Evolutionary conservation across 2,888 invertebrate species (phyloP).

Genomic region (Caenorhabditis panamensis): DNA sequence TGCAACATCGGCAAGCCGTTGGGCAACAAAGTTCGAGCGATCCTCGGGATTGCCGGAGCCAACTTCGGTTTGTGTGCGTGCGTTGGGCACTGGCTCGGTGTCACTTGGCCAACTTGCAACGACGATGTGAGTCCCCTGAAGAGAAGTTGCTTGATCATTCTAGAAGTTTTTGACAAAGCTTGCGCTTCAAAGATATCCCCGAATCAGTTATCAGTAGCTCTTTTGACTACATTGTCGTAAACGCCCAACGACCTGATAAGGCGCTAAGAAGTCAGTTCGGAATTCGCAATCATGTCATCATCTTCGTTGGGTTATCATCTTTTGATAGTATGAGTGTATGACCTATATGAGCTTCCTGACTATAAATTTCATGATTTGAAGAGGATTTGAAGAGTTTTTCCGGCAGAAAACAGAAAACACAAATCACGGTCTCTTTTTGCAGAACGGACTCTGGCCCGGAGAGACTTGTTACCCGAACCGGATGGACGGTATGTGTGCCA

Average conservation of each 20-base stretch:
- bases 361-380: not conserved
- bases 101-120: conserved; percentile 67
- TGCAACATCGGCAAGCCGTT: conserved; percentile 70
- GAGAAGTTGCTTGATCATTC: too few relatives aligned
- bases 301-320: not conserved
- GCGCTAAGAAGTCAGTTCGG: too few relatives aligned
- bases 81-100: conserved; percentile 56
- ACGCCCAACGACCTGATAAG: not conserved
- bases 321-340: not conserved
- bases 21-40: conserved; percentile 60
- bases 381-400: not conserved
- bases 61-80: conserved; percentile 74
- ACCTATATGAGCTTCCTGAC: not conserved
- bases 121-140: conserved; percentile 33
- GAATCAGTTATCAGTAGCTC: not conserved
- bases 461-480: conserved; percentile 40
- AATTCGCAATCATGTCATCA: not conserved
- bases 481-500: conserved; percentile 52
- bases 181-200: too few relatives aligned
- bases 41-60: conserved; percentile 73
- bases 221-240: not conserved
- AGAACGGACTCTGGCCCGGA: conserved; percentile 73
- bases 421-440: conserved; percentile 1
- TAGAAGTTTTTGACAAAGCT: too few relatives aligned
- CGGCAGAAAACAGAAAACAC: not conserved